Conservation (phyloP, 1,140 invertebrate species). For the Drosophila busckii region DNA sequence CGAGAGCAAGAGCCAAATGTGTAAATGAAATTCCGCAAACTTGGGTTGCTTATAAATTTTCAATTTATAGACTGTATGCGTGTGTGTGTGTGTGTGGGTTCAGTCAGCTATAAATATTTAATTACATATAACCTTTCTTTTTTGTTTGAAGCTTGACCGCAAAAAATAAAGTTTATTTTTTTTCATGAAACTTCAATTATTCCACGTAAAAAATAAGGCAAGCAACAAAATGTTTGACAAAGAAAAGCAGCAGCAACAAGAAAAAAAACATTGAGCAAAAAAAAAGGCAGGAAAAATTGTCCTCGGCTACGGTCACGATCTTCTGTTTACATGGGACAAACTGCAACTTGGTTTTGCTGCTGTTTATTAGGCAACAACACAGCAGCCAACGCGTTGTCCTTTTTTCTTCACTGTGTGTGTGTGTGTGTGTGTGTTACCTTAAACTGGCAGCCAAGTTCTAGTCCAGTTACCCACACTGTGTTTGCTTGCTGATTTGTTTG, state of each 20-base stretch:
- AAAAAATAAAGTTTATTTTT: constrained; percentile 54
- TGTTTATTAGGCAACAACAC: constrained; percentile 29
- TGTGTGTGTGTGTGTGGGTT: too few species aligned
- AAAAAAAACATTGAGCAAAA: background rate
- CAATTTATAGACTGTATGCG: constrained; percentile 55
- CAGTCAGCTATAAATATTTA: constrained; percentile 66
- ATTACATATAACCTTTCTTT: constrained; percentile 64
- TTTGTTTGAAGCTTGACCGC: constrained; percentile 28
- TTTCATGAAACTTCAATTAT: constrained; percentile 77
- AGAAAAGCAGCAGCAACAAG: background rate
- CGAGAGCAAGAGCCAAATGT: constrained; percentile 37
- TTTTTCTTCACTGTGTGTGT: constrained; percentile 38
- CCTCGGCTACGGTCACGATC: constrained; percentile 55
- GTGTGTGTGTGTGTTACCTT: too few species aligned
- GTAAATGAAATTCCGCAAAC: constrained; percentile 59
- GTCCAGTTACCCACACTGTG: constrained; percentile 41
- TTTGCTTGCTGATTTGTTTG: constrained; percentile 78
- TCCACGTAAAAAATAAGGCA: constrained; percentile 73
- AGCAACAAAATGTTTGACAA: constrained; percentile 31
- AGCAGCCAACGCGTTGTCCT: constrained; percentile 12
- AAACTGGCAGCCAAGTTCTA: too few species aligned
- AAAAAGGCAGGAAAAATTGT: constrained; percentile 13
- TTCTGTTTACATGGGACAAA: constrained; percentile 50
- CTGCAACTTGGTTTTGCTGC: constrained; percentile 21
- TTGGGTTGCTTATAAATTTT: constrained; percentile 53